phyloP scores from a whole-genome alignment of 2,888 invertebrate species.

The Diaprepes abbreviatus region DNA sequence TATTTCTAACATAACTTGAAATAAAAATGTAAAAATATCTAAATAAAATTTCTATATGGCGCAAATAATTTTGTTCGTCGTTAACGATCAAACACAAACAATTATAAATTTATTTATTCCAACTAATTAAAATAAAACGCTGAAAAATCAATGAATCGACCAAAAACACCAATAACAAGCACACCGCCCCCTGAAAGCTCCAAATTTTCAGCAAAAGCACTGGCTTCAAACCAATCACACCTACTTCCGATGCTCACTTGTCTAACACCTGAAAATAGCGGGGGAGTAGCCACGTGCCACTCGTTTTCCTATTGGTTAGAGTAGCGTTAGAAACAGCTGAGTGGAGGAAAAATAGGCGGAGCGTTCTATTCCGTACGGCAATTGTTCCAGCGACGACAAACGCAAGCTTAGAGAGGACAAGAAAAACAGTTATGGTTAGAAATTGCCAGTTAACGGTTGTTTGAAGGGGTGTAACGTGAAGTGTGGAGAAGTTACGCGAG shows the following conservation, averaged over 20 bases:
- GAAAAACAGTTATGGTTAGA: conserved; percentile 59
- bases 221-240: conserved; percentile 32
- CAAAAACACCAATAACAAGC: conserved; percentile 37
- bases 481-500: conserved; percentile 4
- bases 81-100: background rate
- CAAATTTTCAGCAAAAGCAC: conserved; percentile 27
- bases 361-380: conserved; percentile 53
- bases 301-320: conserved; percentile 56
- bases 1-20: no score
- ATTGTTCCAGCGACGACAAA: conserved; percentile 30
- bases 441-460: conserved; percentile 58
- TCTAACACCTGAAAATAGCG: conserved; percentile 50
- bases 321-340: conserved; percentile 51
- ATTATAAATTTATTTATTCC: background rate
- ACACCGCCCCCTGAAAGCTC: conserved; percentile 28
- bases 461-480: conserved; percentile 12
- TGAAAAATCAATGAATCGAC: conserved; percentile 25
- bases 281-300: conserved; percentile 47
- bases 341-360: conserved; percentile 60
- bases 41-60: no score
- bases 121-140: background rate
- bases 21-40: no score
- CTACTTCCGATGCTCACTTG: conserved; percentile 36
- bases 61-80: no score
- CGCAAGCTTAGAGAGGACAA: conserved; percentile 42